These are phyloP conservation scores for Litoditis marina DNA, from an alignment of 2,888 invertebrate species.

Conservation along the genomic window DNA sequence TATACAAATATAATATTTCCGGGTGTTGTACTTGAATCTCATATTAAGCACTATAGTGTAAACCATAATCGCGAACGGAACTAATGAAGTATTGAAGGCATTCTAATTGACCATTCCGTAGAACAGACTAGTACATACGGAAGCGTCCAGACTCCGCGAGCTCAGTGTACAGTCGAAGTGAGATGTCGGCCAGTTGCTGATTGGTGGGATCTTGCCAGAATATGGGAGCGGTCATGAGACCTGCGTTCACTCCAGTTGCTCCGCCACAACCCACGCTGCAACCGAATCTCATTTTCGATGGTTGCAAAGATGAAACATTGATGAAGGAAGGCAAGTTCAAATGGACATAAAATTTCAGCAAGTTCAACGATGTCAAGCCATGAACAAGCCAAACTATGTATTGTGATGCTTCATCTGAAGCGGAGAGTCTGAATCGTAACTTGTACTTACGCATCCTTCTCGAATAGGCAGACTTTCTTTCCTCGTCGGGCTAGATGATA, in stretches of 20 bases:
- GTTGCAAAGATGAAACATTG: not conserved
- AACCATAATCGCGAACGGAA: no score
- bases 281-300: not conserved
- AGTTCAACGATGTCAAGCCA: no score
- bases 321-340: not conserved
- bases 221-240: constrained; percentile 73
- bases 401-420: no score
- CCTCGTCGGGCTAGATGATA: constrained; percentile 74
- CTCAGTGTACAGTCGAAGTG: constrained; percentile 74
- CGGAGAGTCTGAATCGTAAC: no score
- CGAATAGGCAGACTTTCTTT: constrained; percentile 72
- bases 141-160: constrained; percentile 72
- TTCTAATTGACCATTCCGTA: no score
- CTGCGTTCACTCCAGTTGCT: constrained; percentile 74
- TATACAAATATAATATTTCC: no score
- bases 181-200: constrained; percentile 73
- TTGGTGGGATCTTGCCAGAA: constrained; percentile 72
- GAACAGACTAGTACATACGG: no score
- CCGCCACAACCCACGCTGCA: constrained; percentile 69
- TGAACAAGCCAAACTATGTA: no score
- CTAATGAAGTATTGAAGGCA: no score
- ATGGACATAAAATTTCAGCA: no score
- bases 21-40: no score
- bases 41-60: no score
- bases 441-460: constrained; percentile 63